Percentiles rank a stretch among this genome's conserved stretches.
phyloP scores from a whole-genome alignment of 1,140 invertebrate genomes.

The Brachystomella parvula region DNA sequence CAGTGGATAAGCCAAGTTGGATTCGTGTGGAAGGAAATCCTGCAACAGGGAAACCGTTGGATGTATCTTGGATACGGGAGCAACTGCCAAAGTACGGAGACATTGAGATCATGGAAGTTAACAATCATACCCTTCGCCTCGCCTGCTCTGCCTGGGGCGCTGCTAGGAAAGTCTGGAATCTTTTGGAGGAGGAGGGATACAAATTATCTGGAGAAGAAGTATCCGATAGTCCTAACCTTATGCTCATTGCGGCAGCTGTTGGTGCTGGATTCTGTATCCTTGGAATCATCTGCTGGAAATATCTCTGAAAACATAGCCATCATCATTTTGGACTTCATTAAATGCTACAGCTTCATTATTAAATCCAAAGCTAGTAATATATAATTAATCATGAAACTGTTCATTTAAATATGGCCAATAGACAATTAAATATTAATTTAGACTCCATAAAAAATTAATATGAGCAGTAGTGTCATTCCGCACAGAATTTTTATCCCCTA shows the following conservation, averaged over 20 bases:
- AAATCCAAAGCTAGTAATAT: no score
- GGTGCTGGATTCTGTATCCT: no score
- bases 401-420: no score
- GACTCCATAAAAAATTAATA: no score
- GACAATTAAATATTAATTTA: no score
- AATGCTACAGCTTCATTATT: no score
- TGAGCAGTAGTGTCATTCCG: no score
- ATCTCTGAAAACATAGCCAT: no score
- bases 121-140: slow-evolving; percentile 12
- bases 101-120: slow-evolving; percentile 17
- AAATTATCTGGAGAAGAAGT: not conserved
- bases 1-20: slow-evolving; percentile 46
- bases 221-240: not conserved
- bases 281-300: no score
- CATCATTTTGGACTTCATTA: no score
- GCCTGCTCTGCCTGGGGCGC: slow-evolving; percentile 17
- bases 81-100: slow-evolving; percentile 25
- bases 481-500: no score
- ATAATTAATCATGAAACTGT: no score
- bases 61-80: slow-evolving; percentile 8
- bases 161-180: slow-evolving; percentile 14
- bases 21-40: slow-evolving; percentile 44
- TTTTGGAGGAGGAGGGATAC: not conserved
- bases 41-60: not conserved
- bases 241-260: not conserved